These are phyloP conservation scores for Rhinichthys osculus DNA, from an alignment of 2,797 vertebrate species.

Conservation along the genomic window DNA sequence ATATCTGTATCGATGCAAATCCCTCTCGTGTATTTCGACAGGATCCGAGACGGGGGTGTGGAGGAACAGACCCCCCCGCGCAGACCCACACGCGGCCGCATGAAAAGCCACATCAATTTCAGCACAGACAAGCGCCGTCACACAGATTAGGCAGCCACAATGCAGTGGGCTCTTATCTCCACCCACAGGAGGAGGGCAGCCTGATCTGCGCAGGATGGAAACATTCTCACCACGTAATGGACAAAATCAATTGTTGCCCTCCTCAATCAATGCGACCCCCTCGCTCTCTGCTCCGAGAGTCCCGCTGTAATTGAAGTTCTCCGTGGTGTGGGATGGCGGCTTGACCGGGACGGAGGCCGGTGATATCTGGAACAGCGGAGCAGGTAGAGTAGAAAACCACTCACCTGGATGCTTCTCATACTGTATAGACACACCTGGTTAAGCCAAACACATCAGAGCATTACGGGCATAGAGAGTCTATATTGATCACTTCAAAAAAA, in stretches of 20 bases:
- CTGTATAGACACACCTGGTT: constrained; percentile 34
- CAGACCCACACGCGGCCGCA: constrained; percentile 93
- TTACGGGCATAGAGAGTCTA: background rate
- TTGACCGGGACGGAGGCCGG: constrained; percentile 97
- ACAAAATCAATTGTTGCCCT: constrained; percentile 99
- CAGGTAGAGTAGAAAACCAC: constrained; percentile 40
- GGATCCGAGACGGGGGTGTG: constrained; percentile 82
- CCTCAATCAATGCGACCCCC: constrained; percentile 99
- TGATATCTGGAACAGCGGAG: constrained; percentile 90
- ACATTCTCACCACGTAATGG: constrained; percentile 99
- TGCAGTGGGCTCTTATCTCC: constrained; percentile 97
- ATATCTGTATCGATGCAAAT: constrained; percentile 84
- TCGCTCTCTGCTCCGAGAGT: constrained; percentile 99
- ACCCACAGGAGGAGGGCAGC: constrained; percentile 99
- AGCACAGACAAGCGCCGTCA: constrained; percentile 99
- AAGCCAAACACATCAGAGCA: constrained; percentile 11
- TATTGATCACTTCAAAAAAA: background rate
- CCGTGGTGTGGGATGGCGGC: constrained; percentile 95
- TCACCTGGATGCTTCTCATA: constrained; percentile 46
- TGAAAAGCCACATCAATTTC: constrained; percentile 99
- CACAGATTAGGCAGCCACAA: constrained; percentile 99
- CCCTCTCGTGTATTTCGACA: constrained; percentile 75
- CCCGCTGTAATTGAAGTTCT: constrained; percentile 99
- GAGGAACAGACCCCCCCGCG: constrained; percentile 82
- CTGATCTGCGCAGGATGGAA: constrained; percentile 99